Base-by-base conservation (phyloP, 2,113 vertebrate genomes). In the Elgaria multicarinata region DNA sequence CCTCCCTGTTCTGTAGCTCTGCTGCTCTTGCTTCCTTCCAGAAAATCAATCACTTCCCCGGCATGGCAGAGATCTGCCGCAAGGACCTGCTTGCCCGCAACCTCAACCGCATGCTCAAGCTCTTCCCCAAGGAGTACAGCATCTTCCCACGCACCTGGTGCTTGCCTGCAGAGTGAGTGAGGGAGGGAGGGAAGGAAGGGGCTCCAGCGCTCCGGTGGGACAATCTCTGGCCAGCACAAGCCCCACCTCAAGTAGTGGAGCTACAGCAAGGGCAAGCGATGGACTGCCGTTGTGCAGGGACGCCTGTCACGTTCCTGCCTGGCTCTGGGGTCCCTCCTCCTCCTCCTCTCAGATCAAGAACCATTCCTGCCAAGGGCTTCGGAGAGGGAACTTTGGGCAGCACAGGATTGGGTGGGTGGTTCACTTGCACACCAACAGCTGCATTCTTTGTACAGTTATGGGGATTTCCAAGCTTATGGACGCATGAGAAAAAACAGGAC, bases 31-130 rank as follows among this genome's bases (percentile, higher is more conserved):
- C 69, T 28, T 53, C 16, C 4, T 96, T 97, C 67, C 96, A 97
- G 97, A 98, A 97, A 95, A 97, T 98, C 95, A 98, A 97, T 95
- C 97, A 97, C 85, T 98, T 98, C 69, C 97, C 97, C 0, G 97
- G 97, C 93, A 98, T 98, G 97, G 96, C 93, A 0, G 97, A 98
- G 95, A 97, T 98, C 90, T 98, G 97, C 93, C 96, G 96, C 53
- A 98, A 98, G 92, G 97, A 97, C 85, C 83, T 97, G 87, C 79
- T 98, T 95, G 97, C 97, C 13, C 95, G 95, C 72, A 98, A 97
- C 93, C 97, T 98, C 76, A 98, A 96, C 92, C 96, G 96, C 85
- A 97, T 97, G 96, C 96, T 97, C 76, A 97, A 95, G 4, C 96
- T 98, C 89, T 98, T 97, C 58, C 97, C 97, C 3, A 72, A 90